Conservation (phyloP, 2,797 vertebrate species). For the Malacoraja senta region DNA sequence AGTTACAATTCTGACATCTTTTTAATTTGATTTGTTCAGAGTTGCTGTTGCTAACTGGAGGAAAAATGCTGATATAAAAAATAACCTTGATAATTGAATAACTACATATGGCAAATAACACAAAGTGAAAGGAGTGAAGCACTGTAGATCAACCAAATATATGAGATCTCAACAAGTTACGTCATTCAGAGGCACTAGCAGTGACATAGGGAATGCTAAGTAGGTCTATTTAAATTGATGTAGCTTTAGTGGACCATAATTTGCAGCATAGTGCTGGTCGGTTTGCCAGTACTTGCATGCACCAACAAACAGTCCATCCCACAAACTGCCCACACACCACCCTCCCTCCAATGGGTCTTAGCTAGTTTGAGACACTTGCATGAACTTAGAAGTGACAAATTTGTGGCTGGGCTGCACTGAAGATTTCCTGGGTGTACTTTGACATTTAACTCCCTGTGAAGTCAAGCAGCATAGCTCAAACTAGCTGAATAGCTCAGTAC, state of each 20-base stretch:
- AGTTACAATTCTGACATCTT: neutral
- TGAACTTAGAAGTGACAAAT: too few relatives aligned
- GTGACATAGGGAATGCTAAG: neutral
- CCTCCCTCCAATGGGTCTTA: too few relatives aligned
- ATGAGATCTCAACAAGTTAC: neutral
- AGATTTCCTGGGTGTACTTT: too few relatives aligned
- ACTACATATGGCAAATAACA: neutral
- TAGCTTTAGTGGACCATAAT: neutral
- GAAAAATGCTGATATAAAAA: neutral
- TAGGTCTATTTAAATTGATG: neutral
- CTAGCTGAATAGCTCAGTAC: too few relatives aligned
- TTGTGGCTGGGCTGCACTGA: too few relatives aligned
- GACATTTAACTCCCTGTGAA: too few relatives aligned
- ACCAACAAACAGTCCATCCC: too few relatives aligned
- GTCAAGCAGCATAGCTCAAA: too few relatives aligned
- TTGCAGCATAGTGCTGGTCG: too few relatives aligned
- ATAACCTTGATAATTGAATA: neutral
- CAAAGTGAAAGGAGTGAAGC: neutral
- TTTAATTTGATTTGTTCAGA: neutral
- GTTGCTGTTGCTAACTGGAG: neutral
- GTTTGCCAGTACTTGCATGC: too few relatives aligned
- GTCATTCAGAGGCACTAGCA: neutral
- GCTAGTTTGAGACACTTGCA: too few relatives aligned
- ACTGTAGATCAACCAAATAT: neutral
- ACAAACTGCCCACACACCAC: too few relatives aligned